Evolutionary conservation across 1,140 invertebrate species (phyloP).

Genomic region (Galleria mellonella): DNA sequence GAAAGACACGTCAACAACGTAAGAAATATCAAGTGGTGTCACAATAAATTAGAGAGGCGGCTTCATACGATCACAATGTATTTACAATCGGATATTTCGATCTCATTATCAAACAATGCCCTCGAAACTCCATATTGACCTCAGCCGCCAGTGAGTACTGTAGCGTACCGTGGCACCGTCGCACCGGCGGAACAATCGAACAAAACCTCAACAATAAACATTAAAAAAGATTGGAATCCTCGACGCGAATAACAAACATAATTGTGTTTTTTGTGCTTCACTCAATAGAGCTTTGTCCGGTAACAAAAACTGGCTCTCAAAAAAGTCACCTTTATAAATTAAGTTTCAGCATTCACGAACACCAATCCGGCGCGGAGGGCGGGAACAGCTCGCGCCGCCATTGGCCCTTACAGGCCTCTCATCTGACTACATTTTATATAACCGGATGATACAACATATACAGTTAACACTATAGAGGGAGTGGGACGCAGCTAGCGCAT

Average conservation of each 20-base stretch:
- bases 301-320: constrained; percentile 49
- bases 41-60: too few species aligned
- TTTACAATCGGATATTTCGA: not conserved
- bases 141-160: constrained; percentile 3
- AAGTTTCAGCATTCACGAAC: constrained; percentile 48
- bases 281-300: constrained; percentile 56
- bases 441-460: constrained; percentile 70
- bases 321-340: constrained; percentile 72
- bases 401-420: constrained; percentile 36
- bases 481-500: constrained; percentile 33
- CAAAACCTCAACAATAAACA: constrained; percentile 46
- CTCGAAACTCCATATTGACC: constrained; percentile 14
- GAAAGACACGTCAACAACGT: too few species aligned
- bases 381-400: constrained; percentile 24
- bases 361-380: constrained; percentile 47
- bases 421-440: constrained; percentile 70
- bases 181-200: constrained; percentile 25
- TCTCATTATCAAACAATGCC: constrained; percentile 4
- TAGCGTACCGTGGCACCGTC: too few species aligned
- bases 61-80: not conserved
- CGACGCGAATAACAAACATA: constrained; percentile 62
- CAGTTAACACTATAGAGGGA: constrained; percentile 58
- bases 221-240: constrained; percentile 43
- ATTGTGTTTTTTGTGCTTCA: constrained; percentile 63
- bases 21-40: too few species aligned